Evolutionary conservation across 2,797 vertebrate species (phyloP), one percentile per base, ranked within the genome.

Genomic region (Microctenopoma lineatum): DNA sequence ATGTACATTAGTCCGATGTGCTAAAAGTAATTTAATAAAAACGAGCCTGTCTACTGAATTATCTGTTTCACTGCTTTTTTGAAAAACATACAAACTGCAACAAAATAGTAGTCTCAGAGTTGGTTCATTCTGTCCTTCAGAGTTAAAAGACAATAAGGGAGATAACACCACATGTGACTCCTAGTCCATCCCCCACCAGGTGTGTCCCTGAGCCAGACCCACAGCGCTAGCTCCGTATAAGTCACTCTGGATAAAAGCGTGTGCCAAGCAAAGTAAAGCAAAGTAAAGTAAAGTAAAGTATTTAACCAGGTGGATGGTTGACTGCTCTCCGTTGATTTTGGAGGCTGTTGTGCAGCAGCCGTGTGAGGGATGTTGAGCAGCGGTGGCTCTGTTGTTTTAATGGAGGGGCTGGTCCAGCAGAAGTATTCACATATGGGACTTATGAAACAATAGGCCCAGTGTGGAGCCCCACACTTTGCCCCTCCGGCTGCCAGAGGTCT

Each of bases 361-460:
- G 79, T 73, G 79, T 71, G 59, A 79, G 67, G 60, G 84, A 90
- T 76, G 83, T 81, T 75, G 84, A 84, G 87, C 83, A 79, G 85
- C 80, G 59, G 71, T 46, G 62, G 73, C 86, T 89, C 81, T 89
- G 89, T 88, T 89, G 87, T 92, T 90, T 91, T 87, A 87, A 88
- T 86, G 73, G 82, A 80, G 80, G 78, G 84, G 73, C 34, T 82
- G 84, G 75, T 88, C 85, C 79, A 85, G 70, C 75, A 66, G 83
- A 91, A 90, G 80, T 90, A 90, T 91, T 93, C 92, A 90, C 92
- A 93, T 88, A 81, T 93, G 91, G 91, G 87, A 87, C 83, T 83
- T 66, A 76, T 84, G 88, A 92, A 93, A 94, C 92, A 94, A 94
- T 90, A 91, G 89, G 53, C 77, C 88, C 87, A 92, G 87, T 94